Conservation (phyloP, 2,797 vertebrate genomes). For the Nannoperca australis region DNA sequence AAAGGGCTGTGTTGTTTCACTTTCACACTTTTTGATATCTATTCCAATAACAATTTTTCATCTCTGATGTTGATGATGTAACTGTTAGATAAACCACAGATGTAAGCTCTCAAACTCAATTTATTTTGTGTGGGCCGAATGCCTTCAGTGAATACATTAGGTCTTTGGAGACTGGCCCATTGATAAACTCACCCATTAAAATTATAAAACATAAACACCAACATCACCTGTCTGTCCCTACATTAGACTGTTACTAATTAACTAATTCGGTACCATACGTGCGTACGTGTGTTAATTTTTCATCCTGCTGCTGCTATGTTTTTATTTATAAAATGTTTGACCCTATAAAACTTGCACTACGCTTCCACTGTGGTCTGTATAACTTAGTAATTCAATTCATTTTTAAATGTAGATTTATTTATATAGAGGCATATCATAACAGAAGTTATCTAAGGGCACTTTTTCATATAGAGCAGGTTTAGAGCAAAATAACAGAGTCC, state of each 20-base stretch:
- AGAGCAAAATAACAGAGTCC: too few relatives aligned
- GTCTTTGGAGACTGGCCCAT: too few relatives aligned
- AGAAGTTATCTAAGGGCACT: too few relatives aligned
- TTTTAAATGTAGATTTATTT: too few relatives aligned
- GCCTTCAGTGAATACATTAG: too few relatives aligned
- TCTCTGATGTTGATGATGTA: constrained; percentile 4
- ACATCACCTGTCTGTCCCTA: background rate
- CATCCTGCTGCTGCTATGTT: background rate
- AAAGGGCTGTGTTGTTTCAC: too few relatives aligned
- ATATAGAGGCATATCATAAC: too few relatives aligned
- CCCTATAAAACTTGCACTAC: background rate
- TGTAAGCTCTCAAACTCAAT: background rate
- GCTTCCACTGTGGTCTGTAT: background rate
- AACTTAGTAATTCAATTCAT: too few relatives aligned
- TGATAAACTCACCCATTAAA: constrained; percentile 7
- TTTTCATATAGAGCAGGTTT: too few relatives aligned
- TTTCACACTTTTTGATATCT: background rate
- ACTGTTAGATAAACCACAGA: constrained; percentile 15
- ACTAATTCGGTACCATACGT: too few relatives aligned
- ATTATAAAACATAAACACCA: background rate
- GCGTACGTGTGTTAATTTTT: background rate
- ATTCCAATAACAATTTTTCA: background rate
- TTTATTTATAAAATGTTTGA: too few relatives aligned
- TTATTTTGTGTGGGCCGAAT: constrained; percentile 15
- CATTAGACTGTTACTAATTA: background rate